These are phyloP conservation scores for Pomatorhinus ruficollis DNA, from an alignment of 2,113 vertebrate genomes.

Conservation along the genomic window DNA sequence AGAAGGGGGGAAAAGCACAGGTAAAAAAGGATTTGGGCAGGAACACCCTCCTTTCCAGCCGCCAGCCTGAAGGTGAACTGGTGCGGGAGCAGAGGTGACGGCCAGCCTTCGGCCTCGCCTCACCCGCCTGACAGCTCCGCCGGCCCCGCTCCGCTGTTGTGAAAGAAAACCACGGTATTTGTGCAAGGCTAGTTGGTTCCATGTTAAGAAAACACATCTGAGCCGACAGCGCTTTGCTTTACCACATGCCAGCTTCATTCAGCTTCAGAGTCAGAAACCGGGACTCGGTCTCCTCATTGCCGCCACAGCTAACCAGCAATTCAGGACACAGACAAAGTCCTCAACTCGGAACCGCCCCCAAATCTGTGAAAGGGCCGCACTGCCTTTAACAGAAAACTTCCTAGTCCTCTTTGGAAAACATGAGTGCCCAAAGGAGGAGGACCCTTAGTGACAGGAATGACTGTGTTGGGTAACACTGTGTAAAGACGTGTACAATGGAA, in stretches of 20 bases:
- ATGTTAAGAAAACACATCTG: slow-evolving; percentile 47
- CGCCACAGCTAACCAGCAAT: not conserved
- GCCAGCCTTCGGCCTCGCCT: not conserved
- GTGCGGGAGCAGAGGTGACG: not conserved
- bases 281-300: not conserved
- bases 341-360: rapidly evolving
- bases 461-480: not conserved
- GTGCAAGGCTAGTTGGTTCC: slow-evolving; percentile 20
- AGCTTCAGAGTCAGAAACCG: not conserved
- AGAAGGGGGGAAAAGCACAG: rapidly evolving
- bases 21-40: not conserved
- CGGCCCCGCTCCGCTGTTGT: not conserved
- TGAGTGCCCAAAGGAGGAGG: not conserved
- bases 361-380: not conserved
- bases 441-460: not conserved
- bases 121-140: not conserved
- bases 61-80: not conserved
- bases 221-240: not conserved
- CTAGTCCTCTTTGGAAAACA: rapidly evolving
- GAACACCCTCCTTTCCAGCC: not conserved
- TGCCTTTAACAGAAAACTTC: not conserved
- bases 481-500: rapidly evolving
- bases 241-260: slow-evolving; percentile 18
- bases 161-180: slow-evolving; percentile 50
- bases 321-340: not conserved